These are phyloP conservation scores for Pardosa pseudoannulata DNA, from an alignment of 2,888 invertebrate species.

Conservation along the genomic window DNA sequence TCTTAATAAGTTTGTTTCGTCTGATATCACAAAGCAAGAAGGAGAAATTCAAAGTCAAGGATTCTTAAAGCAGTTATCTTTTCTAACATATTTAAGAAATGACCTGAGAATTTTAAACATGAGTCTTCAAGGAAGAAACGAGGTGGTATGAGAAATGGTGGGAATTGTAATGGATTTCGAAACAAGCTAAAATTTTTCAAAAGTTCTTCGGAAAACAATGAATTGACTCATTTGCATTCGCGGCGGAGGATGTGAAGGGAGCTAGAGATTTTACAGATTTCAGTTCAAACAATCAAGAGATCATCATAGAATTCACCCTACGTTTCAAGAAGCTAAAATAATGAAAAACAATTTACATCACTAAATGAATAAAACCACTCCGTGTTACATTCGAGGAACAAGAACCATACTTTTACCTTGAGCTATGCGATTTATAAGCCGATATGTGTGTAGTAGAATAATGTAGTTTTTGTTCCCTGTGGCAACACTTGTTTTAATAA, in stretches of 20 bases:
- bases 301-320: background rate
- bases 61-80: conserved; percentile 5
- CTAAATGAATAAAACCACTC: background rate
- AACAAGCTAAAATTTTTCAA: conserved; percentile 18
- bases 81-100: background rate
- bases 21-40: conserved; percentile 14
- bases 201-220: conserved; percentile 5
- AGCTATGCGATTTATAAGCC: no score
- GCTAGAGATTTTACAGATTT: background rate
- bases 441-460: no score
- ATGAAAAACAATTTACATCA: background rate
- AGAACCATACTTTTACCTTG: background rate
- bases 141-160: background rate
- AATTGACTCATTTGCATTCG: conserved; percentile 1
- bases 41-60: conserved; percentile 7
- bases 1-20: background rate
- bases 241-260: background rate
- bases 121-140: conserved; percentile 10
- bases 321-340: background rate
- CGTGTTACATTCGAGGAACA: background rate
- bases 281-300: background rate
- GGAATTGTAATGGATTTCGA: conserved; percentile 2
- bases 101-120: background rate
- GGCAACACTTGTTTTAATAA: no score
- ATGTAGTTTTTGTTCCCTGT: no score